phyloP scores from a whole-genome alignment of 2,888 invertebrate genomes.

The Aporophyla nigra region DNA sequence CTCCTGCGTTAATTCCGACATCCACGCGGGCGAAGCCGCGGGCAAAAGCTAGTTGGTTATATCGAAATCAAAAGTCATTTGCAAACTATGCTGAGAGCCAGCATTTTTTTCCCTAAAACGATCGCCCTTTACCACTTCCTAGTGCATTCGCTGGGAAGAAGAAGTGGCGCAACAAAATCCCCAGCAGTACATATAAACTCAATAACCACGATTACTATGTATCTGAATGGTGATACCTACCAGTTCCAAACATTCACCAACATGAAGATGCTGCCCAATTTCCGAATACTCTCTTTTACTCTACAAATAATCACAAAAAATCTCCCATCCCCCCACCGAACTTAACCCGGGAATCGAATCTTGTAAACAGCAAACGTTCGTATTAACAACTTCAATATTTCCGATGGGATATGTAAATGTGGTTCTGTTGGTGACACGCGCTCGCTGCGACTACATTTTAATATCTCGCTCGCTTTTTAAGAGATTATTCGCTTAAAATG shows the following conservation, averaged over 20 bases:
- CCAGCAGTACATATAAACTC: too few species aligned
- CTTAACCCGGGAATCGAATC: conserved; percentile 33
- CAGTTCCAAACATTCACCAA: neutral
- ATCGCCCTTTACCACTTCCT: too few species aligned
- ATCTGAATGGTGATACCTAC: neutral
- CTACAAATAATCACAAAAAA: neutral
- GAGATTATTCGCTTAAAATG: conserved; percentile 55
- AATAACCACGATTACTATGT: neutral
- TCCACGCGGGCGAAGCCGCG: too few species aligned
- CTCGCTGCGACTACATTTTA: conserved; percentile 51
- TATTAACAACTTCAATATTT: conserved; percentile 65
- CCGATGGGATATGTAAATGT: conserved; percentile 66
- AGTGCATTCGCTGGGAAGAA: too few species aligned
- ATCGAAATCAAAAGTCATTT: too few species aligned
- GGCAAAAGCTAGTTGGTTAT: too few species aligned
- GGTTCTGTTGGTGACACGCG: conserved; percentile 59
- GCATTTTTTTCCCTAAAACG: too few species aligned
- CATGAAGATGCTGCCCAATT: neutral
- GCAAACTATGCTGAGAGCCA: too few species aligned
- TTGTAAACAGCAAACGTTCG: conserved; percentile 55
- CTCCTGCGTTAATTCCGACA: too few species aligned
- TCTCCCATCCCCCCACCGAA: neutral
- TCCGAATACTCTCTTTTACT: neutral
- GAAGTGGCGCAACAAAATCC: too few species aligned
- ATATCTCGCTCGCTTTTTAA: conserved; percentile 62